Evolutionary conservation across 2,113 vertebrate species (phyloP).

Genomic region (Callipepla squamata): DNA sequence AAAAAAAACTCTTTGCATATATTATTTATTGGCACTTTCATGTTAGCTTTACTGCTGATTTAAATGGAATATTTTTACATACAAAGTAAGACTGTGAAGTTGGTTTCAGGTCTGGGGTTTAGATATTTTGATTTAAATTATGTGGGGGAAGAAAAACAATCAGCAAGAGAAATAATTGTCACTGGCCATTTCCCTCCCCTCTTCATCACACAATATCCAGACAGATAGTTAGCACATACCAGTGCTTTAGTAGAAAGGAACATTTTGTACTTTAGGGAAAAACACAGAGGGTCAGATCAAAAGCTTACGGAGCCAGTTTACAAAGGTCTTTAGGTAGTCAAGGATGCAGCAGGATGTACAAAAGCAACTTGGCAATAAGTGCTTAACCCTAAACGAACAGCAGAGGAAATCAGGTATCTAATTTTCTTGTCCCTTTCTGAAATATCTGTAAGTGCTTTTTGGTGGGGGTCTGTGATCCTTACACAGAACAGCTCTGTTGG

Average conservation of each 20-base stretch:
- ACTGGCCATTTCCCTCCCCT: constrained; percentile 4
- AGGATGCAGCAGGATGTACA: not conserved
- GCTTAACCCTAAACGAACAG: not conserved
- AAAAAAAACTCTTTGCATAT: constrained; percentile 81
- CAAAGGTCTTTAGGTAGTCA: constrained; percentile 26
- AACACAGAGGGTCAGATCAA: constrained; percentile 55
- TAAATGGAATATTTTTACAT: constrained; percentile 82
- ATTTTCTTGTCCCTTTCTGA: not conserved
- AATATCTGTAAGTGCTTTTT: not conserved
- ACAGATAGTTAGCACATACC: constrained; percentile 27
- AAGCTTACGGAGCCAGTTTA: constrained; percentile 50
- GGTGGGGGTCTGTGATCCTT: not conserved
- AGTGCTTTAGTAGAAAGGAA: constrained; percentile 2
- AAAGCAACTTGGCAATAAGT: not conserved
- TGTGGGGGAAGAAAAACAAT: not conserved
- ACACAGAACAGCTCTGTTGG: not conserved
- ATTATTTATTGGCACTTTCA: constrained; percentile 84
- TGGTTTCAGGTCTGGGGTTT: constrained; percentile 72
- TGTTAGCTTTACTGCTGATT: constrained; percentile 79
- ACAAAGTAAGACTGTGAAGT: constrained; percentile 74
- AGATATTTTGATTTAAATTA: constrained; percentile 62
- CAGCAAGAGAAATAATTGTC: constrained; percentile 27
- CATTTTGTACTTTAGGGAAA: constrained; percentile 55
- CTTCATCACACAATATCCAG: not conserved
- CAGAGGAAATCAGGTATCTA: not conserved